Base-by-base conservation (phyloP, 2,888 invertebrate genomes). In the Toxonevra muliebris region DNA sequence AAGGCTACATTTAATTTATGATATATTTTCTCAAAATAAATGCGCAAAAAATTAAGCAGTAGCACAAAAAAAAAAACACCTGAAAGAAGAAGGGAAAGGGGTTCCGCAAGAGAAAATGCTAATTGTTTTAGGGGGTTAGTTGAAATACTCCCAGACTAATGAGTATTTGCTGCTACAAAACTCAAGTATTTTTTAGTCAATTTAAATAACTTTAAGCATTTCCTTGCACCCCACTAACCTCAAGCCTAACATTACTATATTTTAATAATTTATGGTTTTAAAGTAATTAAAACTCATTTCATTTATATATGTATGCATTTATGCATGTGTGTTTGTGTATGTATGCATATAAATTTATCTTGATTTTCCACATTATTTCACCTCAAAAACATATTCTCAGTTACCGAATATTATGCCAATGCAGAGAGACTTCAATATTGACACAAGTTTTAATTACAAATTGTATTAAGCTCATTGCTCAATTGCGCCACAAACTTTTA, bases 281-380 rank as follows among this genome's bases (percentile, higher is more conserved):
- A 30, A 30, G 30, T 30, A 30, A 30, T 30, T 4, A 3, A 13
- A 43, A 54, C 53, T 20, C 62, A 54, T 15, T 42, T 17, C 43
- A 30, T 19, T 69, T 43, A 59, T 54, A 61, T 61, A 71, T 66
- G 19, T 68, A 61, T 65, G n/a, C n/a, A 42, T 45, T 17, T 61
- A 58, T 17, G 19, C 42, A 7, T 45, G 59, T 43, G 68, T 70
- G 73, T 50, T 48, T 53, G 75, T 76, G 75, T 76, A 13, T 30
- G 15, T 30, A 60, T 30, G 30, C 3, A 30, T 30, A 30, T 30
- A 30, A 30, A 30, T 30, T 30, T 30, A 30, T 30, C 30, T 30
- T 30, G 30, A 30, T 30, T 30, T 30, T 30, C 30, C 30, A 30
- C 30, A 30, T 30, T 30, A 30, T 48, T 48, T 9, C 48, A 8